phyloP scores from a whole-genome alignment of 2,113 vertebrate species.

The Apteryx mantelli region DNA sequence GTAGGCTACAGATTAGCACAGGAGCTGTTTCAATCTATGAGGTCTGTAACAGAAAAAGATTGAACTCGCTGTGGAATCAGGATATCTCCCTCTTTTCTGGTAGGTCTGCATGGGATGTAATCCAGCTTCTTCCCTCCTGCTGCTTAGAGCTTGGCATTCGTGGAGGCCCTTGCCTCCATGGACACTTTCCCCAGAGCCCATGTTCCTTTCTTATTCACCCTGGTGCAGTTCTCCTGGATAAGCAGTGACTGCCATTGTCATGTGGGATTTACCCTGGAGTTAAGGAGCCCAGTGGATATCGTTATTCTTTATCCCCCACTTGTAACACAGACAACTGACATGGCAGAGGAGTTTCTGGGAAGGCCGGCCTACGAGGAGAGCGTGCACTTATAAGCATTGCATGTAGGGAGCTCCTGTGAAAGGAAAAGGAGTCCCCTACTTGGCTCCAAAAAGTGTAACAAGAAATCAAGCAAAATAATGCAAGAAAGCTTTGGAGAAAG shows the following conservation, averaged over 20 bases:
- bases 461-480: conserved; percentile 29
- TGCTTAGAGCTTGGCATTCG: background rate
- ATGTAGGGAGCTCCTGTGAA: background rate
- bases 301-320: background rate
- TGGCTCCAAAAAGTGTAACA: background rate
- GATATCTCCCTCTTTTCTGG: background rate
- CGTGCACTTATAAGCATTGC: background rate
- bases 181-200: background rate
- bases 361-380: background rate
- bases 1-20: background rate
- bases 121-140: background rate
- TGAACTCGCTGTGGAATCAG: background rate
- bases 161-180: background rate
- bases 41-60: background rate
- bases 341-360: background rate
- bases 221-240: background rate
- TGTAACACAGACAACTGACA: background rate
- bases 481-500: background rate
- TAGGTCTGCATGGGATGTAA: background rate
- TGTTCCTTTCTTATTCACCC: background rate
- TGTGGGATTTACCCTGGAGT: background rate
- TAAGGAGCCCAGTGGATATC: background rate
- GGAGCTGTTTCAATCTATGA: background rate
- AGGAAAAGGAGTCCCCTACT: background rate
- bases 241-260: background rate